Base-by-base conservation (phyloP, 2,113 vertebrate genomes). In the Pitta sordida region DNA sequence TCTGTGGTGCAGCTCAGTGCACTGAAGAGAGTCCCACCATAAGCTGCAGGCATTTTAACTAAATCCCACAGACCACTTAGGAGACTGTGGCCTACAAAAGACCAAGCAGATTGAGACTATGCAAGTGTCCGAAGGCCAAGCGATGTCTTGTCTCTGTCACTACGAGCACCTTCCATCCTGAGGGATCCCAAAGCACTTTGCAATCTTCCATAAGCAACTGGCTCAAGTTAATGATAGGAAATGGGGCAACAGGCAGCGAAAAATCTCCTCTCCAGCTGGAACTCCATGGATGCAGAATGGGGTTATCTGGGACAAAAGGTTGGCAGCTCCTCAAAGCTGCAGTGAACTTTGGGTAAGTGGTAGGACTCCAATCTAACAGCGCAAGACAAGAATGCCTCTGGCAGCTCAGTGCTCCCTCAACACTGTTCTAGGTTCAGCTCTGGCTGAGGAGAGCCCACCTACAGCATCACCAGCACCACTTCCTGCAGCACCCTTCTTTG, bases 131-230 rank as follows among this genome's bases (percentile, higher is more conserved):
- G 0, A 92, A 37, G 85, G 75, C 70, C 85, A 87, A 76, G 78
- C 5, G 36, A 77, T 63, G 87, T 94, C 92, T 92, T 86, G 80
- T 91, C 84, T 76, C 74, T 69, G 75, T 91, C 69, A 92, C 91
- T 79, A 82, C 0, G 30, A 92, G 81, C 34, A 94, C 84, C 21
- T 94, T 96, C 84, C 93, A 49, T 91, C 75, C 95, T 82, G 93
- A 91, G 95, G 93, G 91, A 94, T 44, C 95, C 87, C 95, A 91
- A 96, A 95, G 96, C 95, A 96, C 93, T 96, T 93, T 96, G 95
- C 91, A 83, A 94, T 94, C 89, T 91, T 94, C 91, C 64, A 48
- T 23, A 70, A 90, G 55, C 71, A 91, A 94, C 12, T 88, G 69
- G 64, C 58, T 95, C 26, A 63, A 75, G 62, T 84, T 80, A 94